phyloP scores from a whole-genome alignment of 2,888 invertebrate genomes.

The Monochamus alternatus region DNA sequence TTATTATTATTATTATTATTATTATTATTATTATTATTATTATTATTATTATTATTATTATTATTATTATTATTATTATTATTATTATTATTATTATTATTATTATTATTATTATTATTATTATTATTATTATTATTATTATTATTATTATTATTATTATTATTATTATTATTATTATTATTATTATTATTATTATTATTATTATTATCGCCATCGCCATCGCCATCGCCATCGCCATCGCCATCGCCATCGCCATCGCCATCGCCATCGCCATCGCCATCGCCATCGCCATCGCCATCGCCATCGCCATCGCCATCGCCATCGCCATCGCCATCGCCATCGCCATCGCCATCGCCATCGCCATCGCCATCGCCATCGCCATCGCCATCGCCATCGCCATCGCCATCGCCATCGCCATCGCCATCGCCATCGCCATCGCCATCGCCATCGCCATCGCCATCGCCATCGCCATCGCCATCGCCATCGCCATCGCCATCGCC shows the following conservation, averaged over 20 bases:
- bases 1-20: too few relatives aligned
- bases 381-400: slow-evolving; percentile 5
- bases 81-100: too few relatives aligned
- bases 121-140: too few relatives aligned
- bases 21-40: too few relatives aligned
- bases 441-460: slow-evolving; percentile 5
- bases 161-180: too few relatives aligned
- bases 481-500: slow-evolving; percentile 5
- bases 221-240: slow-evolving; percentile 2
- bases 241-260: slow-evolving; percentile 5
- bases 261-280: slow-evolving; percentile 5
- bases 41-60: too few relatives aligned
- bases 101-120: too few relatives aligned
- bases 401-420: slow-evolving; percentile 2
- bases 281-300: slow-evolving; percentile 2
- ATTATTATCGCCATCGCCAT: slow-evolving; percentile 8
- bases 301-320: slow-evolving; percentile 5
- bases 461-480: slow-evolving; percentile 2
- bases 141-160: too few relatives aligned
- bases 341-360: slow-evolving; percentile 2
- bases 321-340: slow-evolving; percentile 5
- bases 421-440: slow-evolving; percentile 5
- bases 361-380: slow-evolving; percentile 5
- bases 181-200: too few relatives aligned
- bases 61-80: too few relatives aligned